phyloP scores from a whole-genome alignment of 92 coral and sea anemone species.

The Epizoanthus scotinus region DNA sequence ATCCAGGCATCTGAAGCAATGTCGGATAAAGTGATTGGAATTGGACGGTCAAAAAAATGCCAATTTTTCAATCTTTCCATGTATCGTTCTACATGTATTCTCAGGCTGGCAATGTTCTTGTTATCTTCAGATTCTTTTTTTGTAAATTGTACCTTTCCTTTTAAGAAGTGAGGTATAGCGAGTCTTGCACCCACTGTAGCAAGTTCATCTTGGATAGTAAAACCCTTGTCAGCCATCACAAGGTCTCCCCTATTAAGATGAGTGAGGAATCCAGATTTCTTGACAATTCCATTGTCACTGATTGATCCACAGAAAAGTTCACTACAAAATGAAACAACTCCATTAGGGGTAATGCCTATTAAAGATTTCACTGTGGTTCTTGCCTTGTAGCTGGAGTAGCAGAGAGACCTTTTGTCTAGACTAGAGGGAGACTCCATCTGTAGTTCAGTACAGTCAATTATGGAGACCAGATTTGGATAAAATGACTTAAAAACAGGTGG shows the following conservation, averaged over 20 bases:
- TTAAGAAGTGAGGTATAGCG: slow-evolving; percentile 29
- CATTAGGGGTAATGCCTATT: slow-evolving; percentile 28
- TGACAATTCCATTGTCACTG: neutral
- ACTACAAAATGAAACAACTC: slow-evolving; percentile 31
- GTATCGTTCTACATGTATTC: slow-evolving; percentile 64
- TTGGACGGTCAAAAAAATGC: slow-evolving; percentile 55
- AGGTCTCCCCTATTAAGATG: slow-evolving; percentile 3
- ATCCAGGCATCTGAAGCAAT: slow-evolving; percentile 64
- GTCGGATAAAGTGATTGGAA: slow-evolving; percentile 36
- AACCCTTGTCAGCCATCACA: slow-evolving; percentile 36
- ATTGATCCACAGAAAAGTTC: slow-evolving; percentile 24
- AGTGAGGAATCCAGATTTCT: neutral
- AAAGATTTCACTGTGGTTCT: slow-evolving; percentile 22
- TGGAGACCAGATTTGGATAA: slow-evolving; percentile 23
- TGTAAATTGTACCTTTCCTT: slow-evolving; percentile 23
- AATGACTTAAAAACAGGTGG: slow-evolving; percentile 20
- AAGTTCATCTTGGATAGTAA: slow-evolving; percentile 36
- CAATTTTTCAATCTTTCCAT: slow-evolving; percentile 60
- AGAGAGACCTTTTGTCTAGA: slow-evolving; percentile 23
- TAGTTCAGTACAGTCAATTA: slow-evolving; percentile 31
- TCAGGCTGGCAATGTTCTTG: slow-evolving; percentile 59
- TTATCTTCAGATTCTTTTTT: slow-evolving; percentile 54
- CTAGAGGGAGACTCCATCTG: slow-evolving; percentile 33
- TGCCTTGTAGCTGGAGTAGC: slow-evolving; percentile 31
- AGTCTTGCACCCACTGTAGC: slow-evolving; percentile 49